Conservation (phyloP, 1,140 invertebrate species). For the Hylaeus volcanicus region DNA sequence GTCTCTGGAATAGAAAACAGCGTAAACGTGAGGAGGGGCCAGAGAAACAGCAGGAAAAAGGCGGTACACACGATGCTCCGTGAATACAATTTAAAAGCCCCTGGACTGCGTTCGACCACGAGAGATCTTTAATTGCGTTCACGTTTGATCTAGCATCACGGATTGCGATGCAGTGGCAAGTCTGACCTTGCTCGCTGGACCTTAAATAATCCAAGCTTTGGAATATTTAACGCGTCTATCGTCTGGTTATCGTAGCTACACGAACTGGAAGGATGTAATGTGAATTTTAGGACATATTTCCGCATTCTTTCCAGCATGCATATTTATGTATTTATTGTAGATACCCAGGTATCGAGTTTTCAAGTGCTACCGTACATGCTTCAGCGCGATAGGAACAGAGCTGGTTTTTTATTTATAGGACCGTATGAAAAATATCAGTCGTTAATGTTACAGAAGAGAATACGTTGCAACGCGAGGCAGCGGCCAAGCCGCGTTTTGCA, state of each 20-base stretch:
- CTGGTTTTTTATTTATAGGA: not conserved
- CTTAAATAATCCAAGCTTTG: not conserved
- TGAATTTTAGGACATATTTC: no score
- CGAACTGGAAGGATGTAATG: no score
- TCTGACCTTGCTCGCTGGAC: no score
- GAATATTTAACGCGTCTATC: not conserved
- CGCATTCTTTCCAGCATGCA: not conserved
- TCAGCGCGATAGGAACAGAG: not conserved
- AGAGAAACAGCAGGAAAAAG: not conserved
- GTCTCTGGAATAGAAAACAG: constrained; percentile 10
- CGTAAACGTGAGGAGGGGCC: constrained; percentile 5
- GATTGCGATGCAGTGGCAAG: not conserved
- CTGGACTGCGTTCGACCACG: not conserved
- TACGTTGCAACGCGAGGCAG: constrained; percentile 38
- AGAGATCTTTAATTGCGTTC: constrained; percentile 9
- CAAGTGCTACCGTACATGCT: not conserved
- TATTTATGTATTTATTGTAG: not conserved
- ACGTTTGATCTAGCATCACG: no score
- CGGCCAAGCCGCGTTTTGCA: constrained; percentile 42
- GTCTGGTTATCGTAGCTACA: no score
- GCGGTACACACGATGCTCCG: not conserved
- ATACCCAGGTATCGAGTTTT: not conserved
- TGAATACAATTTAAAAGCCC: not conserved
- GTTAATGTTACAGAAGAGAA: constrained; percentile 36
- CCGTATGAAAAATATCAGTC: constrained; percentile 29